Evolutionary conservation across 2,113 vertebrate species (phyloP).

Genomic region (Harpagus bidentatus): DNA sequence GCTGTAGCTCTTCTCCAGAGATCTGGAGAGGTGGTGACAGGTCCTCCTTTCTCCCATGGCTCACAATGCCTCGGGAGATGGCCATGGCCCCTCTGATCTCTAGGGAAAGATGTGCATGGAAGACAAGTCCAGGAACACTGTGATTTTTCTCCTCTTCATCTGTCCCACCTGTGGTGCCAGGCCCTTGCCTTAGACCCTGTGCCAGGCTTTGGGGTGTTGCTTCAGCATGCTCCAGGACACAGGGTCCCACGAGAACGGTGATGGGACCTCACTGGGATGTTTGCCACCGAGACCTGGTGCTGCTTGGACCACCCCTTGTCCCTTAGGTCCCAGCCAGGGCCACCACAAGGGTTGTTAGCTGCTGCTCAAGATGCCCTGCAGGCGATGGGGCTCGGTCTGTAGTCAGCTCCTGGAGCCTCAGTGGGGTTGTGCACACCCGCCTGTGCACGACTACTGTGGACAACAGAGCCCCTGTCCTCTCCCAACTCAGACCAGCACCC

Average conservation of each 20-base stretch:
- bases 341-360: rapidly evolving
- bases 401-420: not conserved
- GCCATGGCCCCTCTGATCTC: not conserved
- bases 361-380: not conserved
- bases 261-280: not conserved
- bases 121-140: not conserved
- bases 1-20: not conserved
- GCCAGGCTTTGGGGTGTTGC: not conserved
- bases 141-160: not conserved
- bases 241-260: rapidly evolving
- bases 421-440: too few species aligned
- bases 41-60: not conserved
- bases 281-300: not conserved
- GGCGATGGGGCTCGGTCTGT: not conserved
- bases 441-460: not conserved
- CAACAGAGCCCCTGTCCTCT: too few species aligned
- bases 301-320: rapidly evolving
- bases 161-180: not conserved
- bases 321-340: not conserved
- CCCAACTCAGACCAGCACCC: not conserved
- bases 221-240: not conserved
- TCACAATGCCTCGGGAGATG: rapidly evolving
- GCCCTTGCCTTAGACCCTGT: not conserved
- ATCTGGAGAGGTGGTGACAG: not conserved
- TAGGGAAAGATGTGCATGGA: not conserved